Conservation (phyloP, 2,113 vertebrate genomes). For the Pseudorasbora parva region DNA sequence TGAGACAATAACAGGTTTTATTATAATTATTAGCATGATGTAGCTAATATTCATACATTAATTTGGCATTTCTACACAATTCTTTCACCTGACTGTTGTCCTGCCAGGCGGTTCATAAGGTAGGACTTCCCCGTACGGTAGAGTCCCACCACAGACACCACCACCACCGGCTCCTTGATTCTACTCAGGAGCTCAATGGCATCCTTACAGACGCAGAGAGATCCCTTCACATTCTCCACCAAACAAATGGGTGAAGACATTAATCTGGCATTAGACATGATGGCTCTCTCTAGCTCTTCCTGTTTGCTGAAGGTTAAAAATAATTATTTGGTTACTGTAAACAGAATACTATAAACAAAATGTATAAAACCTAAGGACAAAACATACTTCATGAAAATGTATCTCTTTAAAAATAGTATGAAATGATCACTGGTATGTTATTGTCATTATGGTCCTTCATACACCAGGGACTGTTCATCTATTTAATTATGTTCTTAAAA, state of each 20-base stretch:
- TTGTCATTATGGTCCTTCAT: no score
- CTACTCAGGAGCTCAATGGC: constrained; percentile 40
- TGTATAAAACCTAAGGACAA: neutral
- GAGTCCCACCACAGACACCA: constrained; percentile 59
- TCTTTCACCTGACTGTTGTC: constrained; percentile 47
- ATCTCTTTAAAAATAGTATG: no score
- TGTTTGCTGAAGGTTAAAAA: neutral
- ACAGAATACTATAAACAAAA: neutral
- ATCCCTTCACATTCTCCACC: constrained; percentile 24
- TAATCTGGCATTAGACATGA: constrained; percentile 10
- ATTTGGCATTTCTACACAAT: neutral
- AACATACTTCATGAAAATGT: neutral
- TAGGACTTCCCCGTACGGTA: constrained; percentile 65
- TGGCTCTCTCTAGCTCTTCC: neutral
- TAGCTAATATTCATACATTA: neutral
- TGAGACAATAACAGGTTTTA: neutral
- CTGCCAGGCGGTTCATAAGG: constrained; percentile 60
- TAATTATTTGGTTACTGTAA: neutral
- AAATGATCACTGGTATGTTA: no score
- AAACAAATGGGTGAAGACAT: constrained; percentile 51
- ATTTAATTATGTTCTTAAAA: no score
- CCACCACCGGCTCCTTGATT: constrained; percentile 55
- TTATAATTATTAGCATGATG: neutral
- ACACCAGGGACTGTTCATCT: no score
- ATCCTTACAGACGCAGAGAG: constrained; percentile 23